These are phyloP conservation scores for Parnassius mnemosyne DNA, from an alignment of 2,888 invertebrate species.

Conservation along the genomic window DNA sequence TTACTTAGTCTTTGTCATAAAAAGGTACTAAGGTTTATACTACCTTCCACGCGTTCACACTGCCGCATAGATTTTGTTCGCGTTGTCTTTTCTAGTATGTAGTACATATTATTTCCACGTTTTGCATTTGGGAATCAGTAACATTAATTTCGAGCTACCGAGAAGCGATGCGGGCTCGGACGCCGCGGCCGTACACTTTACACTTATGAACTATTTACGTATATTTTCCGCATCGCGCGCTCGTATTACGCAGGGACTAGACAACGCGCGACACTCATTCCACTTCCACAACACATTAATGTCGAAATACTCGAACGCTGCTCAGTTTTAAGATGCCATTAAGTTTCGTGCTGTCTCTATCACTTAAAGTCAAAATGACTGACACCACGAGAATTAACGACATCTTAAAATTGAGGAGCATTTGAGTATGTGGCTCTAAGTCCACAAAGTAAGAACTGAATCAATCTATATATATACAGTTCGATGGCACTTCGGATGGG, in stretches of 20 bases:
- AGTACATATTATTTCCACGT: too few relatives aligned
- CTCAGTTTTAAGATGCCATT: too few relatives aligned
- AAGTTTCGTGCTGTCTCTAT: too few relatives aligned
- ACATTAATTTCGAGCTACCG: conserved; percentile 28
- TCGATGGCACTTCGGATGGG: conserved; percentile 20
- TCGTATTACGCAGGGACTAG: conserved; percentile 59
- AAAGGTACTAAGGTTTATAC: too few relatives aligned
- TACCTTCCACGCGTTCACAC: too few relatives aligned
- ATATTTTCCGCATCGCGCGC: conserved; percentile 58
- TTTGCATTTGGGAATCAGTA: conserved; percentile 15
- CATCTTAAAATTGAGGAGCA: too few relatives aligned
- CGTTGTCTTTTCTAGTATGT: too few relatives aligned
- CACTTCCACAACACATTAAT: conserved; percentile 32
- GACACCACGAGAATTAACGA: too few relatives aligned
- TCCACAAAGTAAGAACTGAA: conserved; percentile 14
- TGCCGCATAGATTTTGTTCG: too few relatives aligned
- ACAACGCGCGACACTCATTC: conserved; percentile 49
- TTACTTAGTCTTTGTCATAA: too few relatives aligned
- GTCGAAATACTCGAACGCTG: conserved; percentile 24
- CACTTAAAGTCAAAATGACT: too few relatives aligned
- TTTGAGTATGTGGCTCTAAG: neutral
- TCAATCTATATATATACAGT: neutral
- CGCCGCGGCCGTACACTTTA: conserved; percentile 38
- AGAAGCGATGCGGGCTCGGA: conserved; percentile 39
- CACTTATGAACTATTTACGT: conserved; percentile 72